Evolutionary conservation across 2,797 vertebrate species (phyloP).

Genomic region (Chiloscyllium punctatum): DNA sequence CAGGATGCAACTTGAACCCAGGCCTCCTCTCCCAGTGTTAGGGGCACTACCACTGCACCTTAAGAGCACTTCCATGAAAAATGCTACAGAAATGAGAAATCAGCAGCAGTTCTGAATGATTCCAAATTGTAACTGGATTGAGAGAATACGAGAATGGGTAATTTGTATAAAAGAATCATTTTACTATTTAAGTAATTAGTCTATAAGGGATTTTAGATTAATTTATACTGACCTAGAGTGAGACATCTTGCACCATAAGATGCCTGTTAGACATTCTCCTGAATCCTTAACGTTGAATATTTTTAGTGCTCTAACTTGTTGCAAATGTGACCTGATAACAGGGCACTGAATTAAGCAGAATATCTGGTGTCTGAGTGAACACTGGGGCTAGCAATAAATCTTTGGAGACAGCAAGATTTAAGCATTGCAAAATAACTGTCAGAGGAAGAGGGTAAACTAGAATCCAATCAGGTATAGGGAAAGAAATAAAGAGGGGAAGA

Average conservation of each 20-base stretch:
- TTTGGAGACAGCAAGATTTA: background rate
- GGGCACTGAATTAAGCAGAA: background rate
- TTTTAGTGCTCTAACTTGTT: background rate
- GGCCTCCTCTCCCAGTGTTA: too few relatives aligned
- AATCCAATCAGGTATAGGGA: background rate
- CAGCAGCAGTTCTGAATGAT: background rate
- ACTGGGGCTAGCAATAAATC: too few relatives aligned
- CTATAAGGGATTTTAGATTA: background rate
- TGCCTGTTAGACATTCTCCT: background rate
- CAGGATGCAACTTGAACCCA: too few relatives aligned
- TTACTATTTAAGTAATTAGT: background rate
- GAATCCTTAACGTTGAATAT: too few relatives aligned
- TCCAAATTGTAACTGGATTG: background rate
- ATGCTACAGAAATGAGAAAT: background rate
- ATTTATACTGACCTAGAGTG: background rate
- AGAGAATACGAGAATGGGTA: background rate
- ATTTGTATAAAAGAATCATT: background rate
- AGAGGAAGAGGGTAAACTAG: background rate
- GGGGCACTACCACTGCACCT: too few relatives aligned
- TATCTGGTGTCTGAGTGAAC: background rate
- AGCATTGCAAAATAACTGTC: background rate
- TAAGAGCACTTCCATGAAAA: background rate
- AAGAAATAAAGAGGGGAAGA: background rate
- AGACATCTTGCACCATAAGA: background rate
- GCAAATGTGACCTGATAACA: background rate